Evolutionary conservation across 1,140 invertebrate species (phyloP).

Genomic region (Heliothis subflexa): DNA sequence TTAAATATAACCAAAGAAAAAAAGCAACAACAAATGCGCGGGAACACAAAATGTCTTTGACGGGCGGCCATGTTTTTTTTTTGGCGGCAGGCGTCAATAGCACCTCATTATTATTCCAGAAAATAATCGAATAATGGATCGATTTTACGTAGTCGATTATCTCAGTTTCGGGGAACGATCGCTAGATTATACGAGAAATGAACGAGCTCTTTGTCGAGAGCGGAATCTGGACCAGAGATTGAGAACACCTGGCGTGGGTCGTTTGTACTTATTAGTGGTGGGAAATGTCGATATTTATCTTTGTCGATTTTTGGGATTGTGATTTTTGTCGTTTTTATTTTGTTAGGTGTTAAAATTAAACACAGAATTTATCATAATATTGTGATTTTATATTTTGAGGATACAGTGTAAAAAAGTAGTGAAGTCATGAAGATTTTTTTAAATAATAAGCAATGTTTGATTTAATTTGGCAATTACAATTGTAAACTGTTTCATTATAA

Average conservation of each 20-base stretch:
- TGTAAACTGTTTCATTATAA: too few relatives aligned
- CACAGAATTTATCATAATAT: too few relatives aligned
- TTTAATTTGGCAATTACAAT: too few relatives aligned
- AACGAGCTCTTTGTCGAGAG: conserved; percentile 60
- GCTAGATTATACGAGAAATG: conserved; percentile 61
- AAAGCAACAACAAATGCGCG: conserved; percentile 48
- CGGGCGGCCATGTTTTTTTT: conserved; percentile 58
- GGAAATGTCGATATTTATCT: neutral
- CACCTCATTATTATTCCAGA: conserved; percentile 71
- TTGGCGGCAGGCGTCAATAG: conserved; percentile 60
- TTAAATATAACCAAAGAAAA: conserved; percentile 21
- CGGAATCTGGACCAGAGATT: conserved; percentile 54
- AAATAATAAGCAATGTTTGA: too few relatives aligned
- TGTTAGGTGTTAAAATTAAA: neutral
- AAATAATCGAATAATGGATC: conserved; percentile 66
- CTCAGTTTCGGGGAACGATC: conserved; percentile 66
- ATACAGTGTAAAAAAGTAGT: too few relatives aligned
- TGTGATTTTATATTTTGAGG: too few relatives aligned
- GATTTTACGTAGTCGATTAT: conserved; percentile 65
- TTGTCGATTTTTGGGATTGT: conserved; percentile 30
- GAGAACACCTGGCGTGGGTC: conserved; percentile 60
- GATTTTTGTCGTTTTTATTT: neutral
- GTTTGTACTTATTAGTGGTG: conserved; percentile 52
- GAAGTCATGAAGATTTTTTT: too few relatives aligned
- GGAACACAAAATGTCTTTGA: conserved; percentile 52